These are phyloP conservation scores for Asbolus verrucosus DNA, from an alignment of 1,140 invertebrate species.

Conservation along the genomic window DNA sequence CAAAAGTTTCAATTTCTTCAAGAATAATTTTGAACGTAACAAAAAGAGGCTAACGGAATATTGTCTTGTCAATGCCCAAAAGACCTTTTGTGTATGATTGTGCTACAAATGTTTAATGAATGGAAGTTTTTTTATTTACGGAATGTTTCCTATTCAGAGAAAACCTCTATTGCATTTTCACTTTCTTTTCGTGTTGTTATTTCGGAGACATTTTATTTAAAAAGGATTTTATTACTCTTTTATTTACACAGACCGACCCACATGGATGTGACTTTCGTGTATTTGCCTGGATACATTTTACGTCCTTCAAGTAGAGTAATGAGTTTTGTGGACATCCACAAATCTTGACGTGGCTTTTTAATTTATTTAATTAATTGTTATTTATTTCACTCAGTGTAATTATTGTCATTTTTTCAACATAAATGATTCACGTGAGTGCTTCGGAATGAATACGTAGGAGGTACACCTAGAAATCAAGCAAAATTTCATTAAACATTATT, in stretches of 20 bases:
- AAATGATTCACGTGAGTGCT: too few species aligned
- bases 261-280: slow-evolving; percentile 11
- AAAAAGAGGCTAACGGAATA: background rate
- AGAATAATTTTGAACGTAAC: background rate
- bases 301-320: background rate
- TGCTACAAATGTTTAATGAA: background rate
- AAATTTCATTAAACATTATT: slow-evolving; percentile 11
- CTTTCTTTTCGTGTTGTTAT: slow-evolving; percentile 21
- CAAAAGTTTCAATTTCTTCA: slow-evolving; percentile 9
- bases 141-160: background rate
- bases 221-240: slow-evolving; percentile 33
- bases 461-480: background rate
- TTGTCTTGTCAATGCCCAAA: too few species aligned
- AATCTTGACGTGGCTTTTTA: too few species aligned
- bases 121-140: background rate
- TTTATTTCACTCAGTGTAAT: too few species aligned
- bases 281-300: slow-evolving; percentile 9
- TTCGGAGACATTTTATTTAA: slow-evolving; percentile 27
- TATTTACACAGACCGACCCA: slow-evolving; percentile 7
- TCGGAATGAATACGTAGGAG: background rate
- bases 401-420: too few species aligned
- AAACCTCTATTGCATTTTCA: background rate
- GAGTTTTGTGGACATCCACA: background rate
- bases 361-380: too few species aligned
- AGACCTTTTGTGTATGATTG: background rate